Percentiles rank a stretch among this genome's conserved stretches.
Conservation (phyloP, 2,113 vertebrate genomes). For the Hippocampus comes region DNA sequence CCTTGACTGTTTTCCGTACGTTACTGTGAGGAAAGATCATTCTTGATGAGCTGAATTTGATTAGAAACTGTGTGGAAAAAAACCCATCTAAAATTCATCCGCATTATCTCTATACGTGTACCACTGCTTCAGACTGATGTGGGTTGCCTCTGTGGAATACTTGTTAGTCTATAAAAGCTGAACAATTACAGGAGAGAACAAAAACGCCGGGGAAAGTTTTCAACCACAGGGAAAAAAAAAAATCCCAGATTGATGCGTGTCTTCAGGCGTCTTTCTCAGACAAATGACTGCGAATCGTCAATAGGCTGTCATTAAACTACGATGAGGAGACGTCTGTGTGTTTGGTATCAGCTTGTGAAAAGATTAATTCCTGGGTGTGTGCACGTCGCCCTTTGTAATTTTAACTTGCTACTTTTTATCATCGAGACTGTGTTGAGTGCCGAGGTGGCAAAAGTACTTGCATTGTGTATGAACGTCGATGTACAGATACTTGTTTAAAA, state of each 20-base stretch:
- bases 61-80: no score
- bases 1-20: no score
- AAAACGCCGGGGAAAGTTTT: neutral
- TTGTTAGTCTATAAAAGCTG: conserved; percentile 55
- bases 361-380: conserved; percentile 71
- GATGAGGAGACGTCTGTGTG: conserved; percentile 59
- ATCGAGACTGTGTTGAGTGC: conserved; percentile 40
- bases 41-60: no score
- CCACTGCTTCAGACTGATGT: neutral
- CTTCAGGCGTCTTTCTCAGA: conserved; percentile 70
- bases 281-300: conserved; percentile 71
- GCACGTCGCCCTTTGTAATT: conserved; percentile 62
- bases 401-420: conserved; percentile 59
- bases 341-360: conserved; percentile 65
- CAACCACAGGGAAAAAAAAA: conserved; percentile 18
- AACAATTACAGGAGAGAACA: conserved; percentile 44
- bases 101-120: neutral
- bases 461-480: neutral
- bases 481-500: neutral
- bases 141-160: conserved; percentile 30
- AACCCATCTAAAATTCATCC: neutral
- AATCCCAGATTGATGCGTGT: conserved; percentile 66
- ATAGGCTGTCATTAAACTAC: conserved; percentile 76
- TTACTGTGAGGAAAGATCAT: no score
- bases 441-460: conserved; percentile 16